Conservation (phyloP, 2,797 vertebrate species). For the Chrysocyon brachyurus region DNA sequence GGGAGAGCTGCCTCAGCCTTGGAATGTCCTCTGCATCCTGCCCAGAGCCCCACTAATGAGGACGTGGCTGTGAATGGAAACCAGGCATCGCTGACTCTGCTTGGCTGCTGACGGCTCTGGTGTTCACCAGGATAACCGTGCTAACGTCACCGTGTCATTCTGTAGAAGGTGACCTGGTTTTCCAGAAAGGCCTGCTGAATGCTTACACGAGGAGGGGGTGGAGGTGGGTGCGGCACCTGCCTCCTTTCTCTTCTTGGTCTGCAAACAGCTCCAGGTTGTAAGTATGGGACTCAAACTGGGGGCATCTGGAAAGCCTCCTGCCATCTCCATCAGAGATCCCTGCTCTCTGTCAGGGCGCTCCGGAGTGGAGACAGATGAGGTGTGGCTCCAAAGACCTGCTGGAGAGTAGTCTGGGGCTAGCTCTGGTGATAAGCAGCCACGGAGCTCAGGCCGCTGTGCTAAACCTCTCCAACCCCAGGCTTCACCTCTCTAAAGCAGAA, state of each 20-base stretch:
- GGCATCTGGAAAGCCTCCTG: not conserved
- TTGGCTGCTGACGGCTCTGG: not conserved
- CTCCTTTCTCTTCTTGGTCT: not conserved
- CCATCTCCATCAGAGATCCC: not conserved
- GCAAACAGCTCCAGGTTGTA: not conserved
- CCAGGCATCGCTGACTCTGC: not conserved
- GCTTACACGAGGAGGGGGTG: not conserved
- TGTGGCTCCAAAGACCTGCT: not conserved
- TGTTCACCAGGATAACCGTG: not conserved
- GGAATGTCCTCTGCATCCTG: not conserved
- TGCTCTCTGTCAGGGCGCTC: not conserved
- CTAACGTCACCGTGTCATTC: not conserved
- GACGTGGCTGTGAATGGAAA: not conserved
- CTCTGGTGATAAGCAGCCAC: not conserved
- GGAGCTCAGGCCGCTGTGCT: not conserved
- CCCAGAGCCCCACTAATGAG: not conserved
- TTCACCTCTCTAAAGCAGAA: not conserved
- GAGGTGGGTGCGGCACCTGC: not conserved
- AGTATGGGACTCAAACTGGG: not conserved
- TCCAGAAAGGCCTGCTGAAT: not conserved
- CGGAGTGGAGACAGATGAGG: not conserved
- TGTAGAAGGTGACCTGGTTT: not conserved
- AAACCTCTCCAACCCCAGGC: not conserved
- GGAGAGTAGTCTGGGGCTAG: no score
- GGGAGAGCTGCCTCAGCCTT: not conserved